phyloP scores from a whole-genome alignment of 2,113 vertebrate species.

The Chloroceryle aenea region DNA sequence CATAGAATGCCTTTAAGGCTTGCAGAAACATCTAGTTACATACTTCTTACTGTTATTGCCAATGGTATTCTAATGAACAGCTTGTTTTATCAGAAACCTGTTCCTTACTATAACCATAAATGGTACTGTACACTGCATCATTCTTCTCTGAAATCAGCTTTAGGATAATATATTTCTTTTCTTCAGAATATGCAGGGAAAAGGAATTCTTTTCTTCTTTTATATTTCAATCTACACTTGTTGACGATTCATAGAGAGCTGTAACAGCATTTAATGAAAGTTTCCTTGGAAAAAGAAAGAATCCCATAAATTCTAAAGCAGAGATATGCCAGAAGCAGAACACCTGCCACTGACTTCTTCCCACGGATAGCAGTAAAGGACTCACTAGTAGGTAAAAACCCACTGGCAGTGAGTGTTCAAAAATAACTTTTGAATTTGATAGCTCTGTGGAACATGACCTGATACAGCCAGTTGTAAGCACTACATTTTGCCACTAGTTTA shows the following conservation, averaged over 20 bases:
- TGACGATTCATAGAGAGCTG: conserved; percentile 7
- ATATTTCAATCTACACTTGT: not conserved
- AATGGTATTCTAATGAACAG: conserved; percentile 33
- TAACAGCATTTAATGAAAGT: conserved; percentile 43
- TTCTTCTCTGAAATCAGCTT: conserved; percentile 11
- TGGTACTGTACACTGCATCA: not conserved
- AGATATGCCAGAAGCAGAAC: conserved; percentile 46
- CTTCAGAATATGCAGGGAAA: not conserved
- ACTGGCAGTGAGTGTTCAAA: not conserved
- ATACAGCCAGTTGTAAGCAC: not conserved
- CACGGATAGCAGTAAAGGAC: conserved; percentile 17
- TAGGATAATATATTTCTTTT: conserved; percentile 34
- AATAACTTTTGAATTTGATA: conserved; percentile 19
- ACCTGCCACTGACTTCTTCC: conserved; percentile 30
- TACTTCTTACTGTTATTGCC: not conserved
- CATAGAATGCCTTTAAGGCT: not conserved
- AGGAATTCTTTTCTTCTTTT: conserved; percentile 6
- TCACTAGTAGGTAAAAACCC: conserved; percentile 13
- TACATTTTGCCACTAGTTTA: not conserved
- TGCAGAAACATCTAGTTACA: not conserved
- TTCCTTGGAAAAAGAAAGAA: conserved; percentile 20
- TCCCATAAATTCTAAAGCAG: conserved; percentile 31
- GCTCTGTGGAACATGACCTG: not conserved
- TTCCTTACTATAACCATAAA: conserved; percentile 41
- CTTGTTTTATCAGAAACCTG: conserved; percentile 10